Evolutionary conservation across 2,113 vertebrate species (phyloP), one percentile per base, ranked within the genome.

Genomic region (Ia io): DNA sequence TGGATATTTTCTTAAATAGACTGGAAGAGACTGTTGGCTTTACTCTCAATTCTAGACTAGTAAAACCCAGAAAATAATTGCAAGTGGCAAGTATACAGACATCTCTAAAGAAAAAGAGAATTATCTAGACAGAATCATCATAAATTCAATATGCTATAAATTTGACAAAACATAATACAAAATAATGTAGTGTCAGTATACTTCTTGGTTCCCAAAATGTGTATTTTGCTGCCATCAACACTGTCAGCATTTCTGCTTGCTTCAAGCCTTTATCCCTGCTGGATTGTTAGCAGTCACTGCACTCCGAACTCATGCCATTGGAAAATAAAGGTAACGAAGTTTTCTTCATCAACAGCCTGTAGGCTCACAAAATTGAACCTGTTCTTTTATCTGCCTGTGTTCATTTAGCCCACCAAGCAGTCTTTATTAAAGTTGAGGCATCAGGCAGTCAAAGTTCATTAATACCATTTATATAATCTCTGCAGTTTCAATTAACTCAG

Each of bases 381-480:
- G 98, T 98, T 98, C 98, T 98, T 98, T 99, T 98, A 98, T 98
- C 98, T 98, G 98, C 98, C 98, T 98, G 97, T 98, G 98, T 98
- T 99, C 98, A 99, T 98, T 98, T 99, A 99, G 98, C 98, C 97
- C 98, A 99, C 98, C 98, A 98, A 98, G 98, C 98, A 98, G 98
- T 98, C 98, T 99, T 98, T 99, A 98, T 98, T 98, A 98, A 99
- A 98, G 98, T 98, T 94, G 97, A 98, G 97, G 97, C 98, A 98
- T 98, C 98, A 98, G 98, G 98, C 98, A 98, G 98, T 98, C 98
- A 99, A 98, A 99, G 98, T 98, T 99, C 98, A 99, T 99, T 99
- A 99, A 99, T 99, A 99, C 98, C 98, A 99, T 98, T 99, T 98
- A 98, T 99, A 98, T 98, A 99, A 99, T 98, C 98, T 99, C 98